Base-by-base conservation (phyloP, 2,113 vertebrate species). In the Pongo pygmaeus region DNA sequence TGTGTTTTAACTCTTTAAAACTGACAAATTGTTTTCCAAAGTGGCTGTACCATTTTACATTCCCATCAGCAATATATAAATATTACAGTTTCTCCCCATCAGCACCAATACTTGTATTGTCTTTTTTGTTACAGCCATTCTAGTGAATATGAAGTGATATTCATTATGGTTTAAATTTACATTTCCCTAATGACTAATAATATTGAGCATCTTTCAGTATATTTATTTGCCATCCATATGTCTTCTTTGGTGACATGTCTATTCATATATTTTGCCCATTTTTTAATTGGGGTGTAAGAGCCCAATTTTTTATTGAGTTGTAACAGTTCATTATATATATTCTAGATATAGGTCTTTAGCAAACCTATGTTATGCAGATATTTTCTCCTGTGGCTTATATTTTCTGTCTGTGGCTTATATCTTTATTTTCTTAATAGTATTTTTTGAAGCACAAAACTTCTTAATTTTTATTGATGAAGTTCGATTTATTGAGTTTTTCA, bases 1-100 rank as follows among this genome's bases (percentile, higher is more conserved):
- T 77, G 6, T 83, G 50, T 81, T 81, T 95, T 93, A 57, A 80
- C 64, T 89, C 40, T 91, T 94, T 86, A 46, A 90, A 93, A 95
- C 32, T 89, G n/a, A 46, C 43, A 25, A 30, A 32, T 69, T 77
- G 30, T 96, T 92, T 77, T 83, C 46, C 55, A 48, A 46, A 81
- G 38, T 90, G 13, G 43, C 16, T 75, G 6, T 25, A 48, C 12
- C 32, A 81, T 38, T 91, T 91, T 83, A 88, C 11, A 30, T 35
- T 69, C 48, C 92, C 57, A 69, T 23, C n/a, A 78, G 30, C 30
- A 78, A 35, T 52, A 9, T 78, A 2, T 78, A 32, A 91, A n/a
- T 78, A 83, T 43, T 97, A 52, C 35, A 81, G 17, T 83, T 87
- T 69, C 40, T 87, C 57, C 11, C 9, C 30, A 72, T 91, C n/a